phyloP scores from a whole-genome alignment of 2,888 invertebrate species.

The Drosophila trichaetosa region DNA sequence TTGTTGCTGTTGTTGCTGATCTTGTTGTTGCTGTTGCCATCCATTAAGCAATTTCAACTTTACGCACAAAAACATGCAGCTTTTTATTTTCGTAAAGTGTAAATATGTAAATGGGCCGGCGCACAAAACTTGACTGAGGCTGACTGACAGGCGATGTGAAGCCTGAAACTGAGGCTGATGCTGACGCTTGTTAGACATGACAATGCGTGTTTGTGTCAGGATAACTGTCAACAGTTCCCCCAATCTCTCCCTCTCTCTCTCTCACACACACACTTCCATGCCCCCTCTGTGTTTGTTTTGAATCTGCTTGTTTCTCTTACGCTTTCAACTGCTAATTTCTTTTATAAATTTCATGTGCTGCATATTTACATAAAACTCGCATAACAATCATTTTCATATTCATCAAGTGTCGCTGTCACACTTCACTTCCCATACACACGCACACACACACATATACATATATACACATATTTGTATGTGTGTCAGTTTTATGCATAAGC shows the following conservation, averaged over 20 bases:
- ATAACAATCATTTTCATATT: slow-evolving; percentile 62
- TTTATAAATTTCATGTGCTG: slow-evolving; percentile 72
- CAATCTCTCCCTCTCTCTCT: not conserved
- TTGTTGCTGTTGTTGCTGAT: slow-evolving; percentile 11
- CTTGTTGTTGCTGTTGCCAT: slow-evolving; percentile 6
- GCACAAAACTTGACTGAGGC: slow-evolving; percentile 43
- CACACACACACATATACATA: not conserved
- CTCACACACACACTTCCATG: not conserved
- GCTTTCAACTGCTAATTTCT: slow-evolving; percentile 73
- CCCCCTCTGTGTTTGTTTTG: not conserved
- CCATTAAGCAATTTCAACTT: slow-evolving; percentile 25
- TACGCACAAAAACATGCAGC: slow-evolving; percentile 8
- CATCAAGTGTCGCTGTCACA: slow-evolving; percentile 55
- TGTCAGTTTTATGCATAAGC: slow-evolving; percentile 27
- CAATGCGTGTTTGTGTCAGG: slow-evolving; percentile 80
- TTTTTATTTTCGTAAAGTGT: slow-evolving; percentile 28
- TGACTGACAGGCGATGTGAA: slow-evolving; percentile 68
- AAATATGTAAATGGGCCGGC: slow-evolving; percentile 59
- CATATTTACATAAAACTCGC: slow-evolving; percentile 64
- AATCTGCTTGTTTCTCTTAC: slow-evolving; percentile 6
- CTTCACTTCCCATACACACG: slow-evolving; percentile 9
- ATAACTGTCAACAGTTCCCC: slow-evolving; percentile 77
- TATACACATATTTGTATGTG: not conserved
- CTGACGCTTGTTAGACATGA: slow-evolving; percentile 78
- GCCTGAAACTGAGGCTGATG: slow-evolving; percentile 30